These are phyloP conservation scores for Andrena bucephala DNA, from an alignment of 2,888 invertebrate species.

Conservation along the genomic window DNA sequence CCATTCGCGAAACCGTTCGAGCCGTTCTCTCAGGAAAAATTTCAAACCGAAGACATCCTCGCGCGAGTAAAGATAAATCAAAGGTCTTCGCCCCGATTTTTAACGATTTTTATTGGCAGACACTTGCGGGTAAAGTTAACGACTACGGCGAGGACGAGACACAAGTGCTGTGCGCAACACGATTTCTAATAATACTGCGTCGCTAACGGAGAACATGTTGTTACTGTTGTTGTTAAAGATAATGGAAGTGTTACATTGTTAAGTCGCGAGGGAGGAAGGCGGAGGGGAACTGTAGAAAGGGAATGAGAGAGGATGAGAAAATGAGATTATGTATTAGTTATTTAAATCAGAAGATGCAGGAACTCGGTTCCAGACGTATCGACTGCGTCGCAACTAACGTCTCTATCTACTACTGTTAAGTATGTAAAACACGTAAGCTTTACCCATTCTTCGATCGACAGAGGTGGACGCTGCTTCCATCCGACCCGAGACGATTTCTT, in stretches of 20 bases:
- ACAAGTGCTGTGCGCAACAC: constrained; percentile 41
- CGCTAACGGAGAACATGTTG: constrained; percentile 78
- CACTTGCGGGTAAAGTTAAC: background rate
- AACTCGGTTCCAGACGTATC: constrained; percentile 20
- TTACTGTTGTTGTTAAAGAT: constrained; percentile 83
- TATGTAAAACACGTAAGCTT: constrained; percentile 36
- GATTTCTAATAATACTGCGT: constrained; percentile 54
- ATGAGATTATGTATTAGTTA: constrained; percentile 32
- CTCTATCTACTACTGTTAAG: constrained; percentile 53
- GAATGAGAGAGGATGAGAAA: background rate
- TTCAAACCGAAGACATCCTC: background rate
- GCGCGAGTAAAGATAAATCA: background rate
- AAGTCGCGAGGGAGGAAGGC: constrained; percentile 61
- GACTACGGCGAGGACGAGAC: constrained; percentile 44
- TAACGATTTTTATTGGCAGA: constrained; percentile 22
- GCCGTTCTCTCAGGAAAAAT: constrained; percentile 26
- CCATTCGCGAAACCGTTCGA: background rate
- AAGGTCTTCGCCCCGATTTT: background rate
- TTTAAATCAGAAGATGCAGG: background rate
- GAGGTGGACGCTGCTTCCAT: constrained; percentile 51
- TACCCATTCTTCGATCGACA: constrained; percentile 32
- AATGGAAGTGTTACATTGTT: constrained; percentile 79
- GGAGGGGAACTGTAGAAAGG: constrained; percentile 29
- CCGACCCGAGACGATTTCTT: constrained; percentile 45
- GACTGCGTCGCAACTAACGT: constrained; percentile 40